Evolutionary conservation across 2,888 invertebrate species (phyloP), one percentile per base, ranked within the genome.

Genomic region (Drosophila birchii): DNA sequence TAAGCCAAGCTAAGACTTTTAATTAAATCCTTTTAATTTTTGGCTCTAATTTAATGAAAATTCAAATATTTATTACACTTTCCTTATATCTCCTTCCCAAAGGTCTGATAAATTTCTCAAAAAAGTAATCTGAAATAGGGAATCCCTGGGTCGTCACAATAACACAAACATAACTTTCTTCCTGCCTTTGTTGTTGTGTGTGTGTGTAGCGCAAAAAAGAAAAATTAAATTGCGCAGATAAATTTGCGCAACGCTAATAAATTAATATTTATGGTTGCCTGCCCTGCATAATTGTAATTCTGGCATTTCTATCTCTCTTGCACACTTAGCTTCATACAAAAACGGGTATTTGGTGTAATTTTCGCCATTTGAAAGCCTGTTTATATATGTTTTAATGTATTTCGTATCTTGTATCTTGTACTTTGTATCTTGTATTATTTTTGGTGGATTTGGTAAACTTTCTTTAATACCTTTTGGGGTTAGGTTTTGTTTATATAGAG

Each of bases 191-290:
- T 61, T 32, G 38, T 57, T 60, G 60, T 56, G 18, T 23, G 18
- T 23, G 23, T 56, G 34, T 47, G 44, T 36, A 26, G 45, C 54
- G 23, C 8, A 56, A 41, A 59, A 54, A 80, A 56, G 32, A 59
- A 54, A 80, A 87, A 85, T 86, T 88, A 84, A 86, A 86, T 84
- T 88, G 85, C 85, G 76, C 79, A 88, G 78, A 86, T 88, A 86
- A 88, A 86, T 86, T 86, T 87, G 79, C 79, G 86, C 80, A 76
- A 82, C 71, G 83, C 86, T 82, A 84, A 82, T 88, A 84, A 88
- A 88, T 84, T 84, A 88, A 85, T 87, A 87, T 87, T 83, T 79
- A 85, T 80, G 87, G 82, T 76, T 63, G 58, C 54, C 57, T 59
- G 60, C 69, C 68, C 69, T 64, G 70, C 70, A 77, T 74, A 77